Conservation (phyloP, 2,797 vertebrate genomes). For the Smutsia temminckii region DNA sequence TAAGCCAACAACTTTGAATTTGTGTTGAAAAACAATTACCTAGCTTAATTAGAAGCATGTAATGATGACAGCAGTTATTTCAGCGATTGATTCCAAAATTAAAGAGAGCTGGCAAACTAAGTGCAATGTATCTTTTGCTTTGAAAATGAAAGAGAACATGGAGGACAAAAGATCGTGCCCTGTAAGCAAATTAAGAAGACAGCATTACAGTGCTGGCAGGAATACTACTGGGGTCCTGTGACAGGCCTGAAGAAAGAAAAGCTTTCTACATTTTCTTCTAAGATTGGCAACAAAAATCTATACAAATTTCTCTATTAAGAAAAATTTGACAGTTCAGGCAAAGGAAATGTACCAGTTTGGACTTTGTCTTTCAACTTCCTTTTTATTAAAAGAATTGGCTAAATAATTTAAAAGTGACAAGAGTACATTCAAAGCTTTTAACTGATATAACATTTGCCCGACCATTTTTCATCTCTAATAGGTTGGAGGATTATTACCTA, state of each 20-base stretch:
- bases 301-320: background rate
- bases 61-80: slow-evolving; percentile 87
- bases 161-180: background rate
- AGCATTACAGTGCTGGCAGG: background rate
- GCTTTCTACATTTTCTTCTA: background rate
- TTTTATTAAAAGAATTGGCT: background rate
- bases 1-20: slow-evolving; percentile 83
- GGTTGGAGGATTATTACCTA: background rate
- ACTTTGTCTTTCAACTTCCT: background rate
- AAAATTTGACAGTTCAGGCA: background rate
- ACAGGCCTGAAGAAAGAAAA: accelerated
- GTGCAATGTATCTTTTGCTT: slow-evolving; percentile 63
- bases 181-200: background rate
- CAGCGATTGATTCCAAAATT: slow-evolving; percentile 85
- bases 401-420: background rate
- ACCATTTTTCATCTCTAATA: slow-evolving; percentile 15
- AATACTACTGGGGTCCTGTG: background rate
- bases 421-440: background rate
- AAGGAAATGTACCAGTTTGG: background rate
- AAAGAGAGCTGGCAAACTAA: slow-evolving; percentile 82
- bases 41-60: slow-evolving; percentile 85
- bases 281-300: background rate
- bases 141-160: slow-evolving; percentile 49
- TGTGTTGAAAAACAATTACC: slow-evolving; percentile 87
- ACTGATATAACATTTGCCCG: slow-evolving; percentile 30